Percentiles rank a stretch among this genome's conserved stretches.
These are phyloP conservation scores for Cirrhinus molitorella DNA, from an alignment of 2,797 vertebrate genomes.

Conservation along the genomic window DNA sequence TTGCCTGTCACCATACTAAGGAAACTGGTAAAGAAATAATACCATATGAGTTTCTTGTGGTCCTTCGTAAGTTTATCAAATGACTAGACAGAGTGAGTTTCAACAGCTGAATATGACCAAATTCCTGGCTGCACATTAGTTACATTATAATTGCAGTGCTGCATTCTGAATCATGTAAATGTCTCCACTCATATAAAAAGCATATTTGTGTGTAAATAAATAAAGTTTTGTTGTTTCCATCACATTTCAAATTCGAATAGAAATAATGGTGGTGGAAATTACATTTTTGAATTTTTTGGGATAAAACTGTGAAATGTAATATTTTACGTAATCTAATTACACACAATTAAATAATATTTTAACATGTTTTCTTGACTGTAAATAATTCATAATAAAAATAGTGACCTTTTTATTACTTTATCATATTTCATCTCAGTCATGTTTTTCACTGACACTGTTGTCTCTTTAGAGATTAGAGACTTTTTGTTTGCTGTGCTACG, in stretches of 20 bases:
- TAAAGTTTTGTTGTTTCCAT: too few relatives aligned
- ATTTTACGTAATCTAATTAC: not conserved
- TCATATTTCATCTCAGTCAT: not conserved
- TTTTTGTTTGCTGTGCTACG: too few relatives aligned
- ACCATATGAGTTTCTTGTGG: not conserved
- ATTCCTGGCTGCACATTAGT: slow-evolving; percentile 1
- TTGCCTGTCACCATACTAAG: slow-evolving; percentile 8
- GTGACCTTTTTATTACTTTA: not conserved
- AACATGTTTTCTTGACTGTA: not conserved
- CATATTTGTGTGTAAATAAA: not conserved
- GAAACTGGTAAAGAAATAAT: slow-evolving; percentile 29
- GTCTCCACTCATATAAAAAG: not conserved
- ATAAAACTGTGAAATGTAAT: not conserved
- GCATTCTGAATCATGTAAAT: not conserved
- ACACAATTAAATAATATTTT: too few relatives aligned
- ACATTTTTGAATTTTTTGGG: too few relatives aligned
- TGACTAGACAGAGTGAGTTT: not conserved
- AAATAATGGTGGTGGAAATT: too few relatives aligned
- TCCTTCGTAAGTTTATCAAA: not conserved
- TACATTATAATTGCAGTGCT: not conserved
- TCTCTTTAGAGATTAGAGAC: too few relatives aligned
- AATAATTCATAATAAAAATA: not conserved
- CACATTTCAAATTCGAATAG: too few relatives aligned
- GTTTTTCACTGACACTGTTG: too few relatives aligned
- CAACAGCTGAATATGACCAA: not conserved